Evolutionary conservation across 1,140 invertebrate genomes (phyloP).

Genomic region (Temnothorax longispinosus): DNA sequence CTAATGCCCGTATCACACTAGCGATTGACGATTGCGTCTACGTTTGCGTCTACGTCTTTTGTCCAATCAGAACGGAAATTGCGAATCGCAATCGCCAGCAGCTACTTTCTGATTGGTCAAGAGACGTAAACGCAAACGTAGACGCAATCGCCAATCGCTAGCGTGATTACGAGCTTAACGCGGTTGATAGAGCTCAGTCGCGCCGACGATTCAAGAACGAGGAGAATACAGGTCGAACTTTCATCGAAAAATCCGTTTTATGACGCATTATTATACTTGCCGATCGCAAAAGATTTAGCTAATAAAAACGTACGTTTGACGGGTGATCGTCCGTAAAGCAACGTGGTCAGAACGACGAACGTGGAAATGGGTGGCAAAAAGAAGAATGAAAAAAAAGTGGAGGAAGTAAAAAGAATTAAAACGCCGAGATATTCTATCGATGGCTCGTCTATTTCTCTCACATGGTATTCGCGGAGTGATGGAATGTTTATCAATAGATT

Average conservation of each 20-base stretch:
- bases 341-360: conserved; percentile 67
- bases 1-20: neutral
- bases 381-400: neutral
- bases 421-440: conserved; percentile 71
- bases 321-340: conserved; percentile 66
- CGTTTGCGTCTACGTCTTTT: no score
- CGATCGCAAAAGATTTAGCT: conserved; percentile 67
- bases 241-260: conserved; percentile 58
- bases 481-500: conserved; percentile 82
- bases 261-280: conserved; percentile 66
- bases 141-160: no score
- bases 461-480: conserved; percentile 75
- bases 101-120: no score
- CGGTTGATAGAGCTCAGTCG: neutral
- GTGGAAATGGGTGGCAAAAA: conserved; percentile 58
- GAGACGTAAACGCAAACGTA: no score
- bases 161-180: neutral
- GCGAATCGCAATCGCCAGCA: no score
- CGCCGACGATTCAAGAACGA: neutral
- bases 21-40: no score
- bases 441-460: conserved; percentile 72
- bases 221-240: neutral
- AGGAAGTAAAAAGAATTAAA: conserved; percentile 46
- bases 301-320: conserved; percentile 68
- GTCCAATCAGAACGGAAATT: no score